phyloP scores from a whole-genome alignment of 2,888 invertebrate species.

The Teleiodes luculella region DNA sequence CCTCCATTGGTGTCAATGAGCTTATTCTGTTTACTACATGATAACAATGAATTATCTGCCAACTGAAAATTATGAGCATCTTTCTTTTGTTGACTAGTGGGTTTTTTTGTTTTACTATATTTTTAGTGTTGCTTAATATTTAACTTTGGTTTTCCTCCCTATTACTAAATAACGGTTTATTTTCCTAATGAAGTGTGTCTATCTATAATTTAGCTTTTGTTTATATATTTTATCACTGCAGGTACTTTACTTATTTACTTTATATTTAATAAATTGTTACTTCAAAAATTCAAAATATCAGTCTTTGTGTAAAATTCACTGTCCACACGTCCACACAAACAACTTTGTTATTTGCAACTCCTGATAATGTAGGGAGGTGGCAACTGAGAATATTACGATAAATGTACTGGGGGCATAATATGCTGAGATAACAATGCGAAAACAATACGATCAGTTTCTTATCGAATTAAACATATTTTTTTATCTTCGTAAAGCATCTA shows the following conservation, averaged over 20 bases:
- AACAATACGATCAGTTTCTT: slow-evolving; percentile 20
- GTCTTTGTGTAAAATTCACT: background rate
- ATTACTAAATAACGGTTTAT: too few species aligned
- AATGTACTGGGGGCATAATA: slow-evolving; percentile 39
- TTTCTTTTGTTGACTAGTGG: too few species aligned
- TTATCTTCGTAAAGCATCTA: background rate
- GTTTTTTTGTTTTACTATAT: background rate
- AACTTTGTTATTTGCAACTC: slow-evolving; percentile 26
- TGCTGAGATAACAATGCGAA: slow-evolving; percentile 31
- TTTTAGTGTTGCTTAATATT: too few species aligned
- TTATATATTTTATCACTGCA: too few species aligned
- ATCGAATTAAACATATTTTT: background rate
- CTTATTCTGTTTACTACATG: background rate
- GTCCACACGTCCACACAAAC: too few species aligned
- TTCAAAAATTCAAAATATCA: too few species aligned
- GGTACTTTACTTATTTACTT: background rate
- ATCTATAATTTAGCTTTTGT: too few species aligned
- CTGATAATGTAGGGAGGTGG: slow-evolving; percentile 28
- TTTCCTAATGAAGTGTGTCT: too few species aligned
- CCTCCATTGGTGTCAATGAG: slow-evolving; percentile 15
- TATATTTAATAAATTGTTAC: background rate
- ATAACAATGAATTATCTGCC: too few species aligned
- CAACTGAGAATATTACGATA: slow-evolving; percentile 49
- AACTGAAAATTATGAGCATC: too few species aligned
- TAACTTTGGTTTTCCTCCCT: too few species aligned